Percentiles rank a stretch among this genome's conserved stretches.
phyloP scores from a whole-genome alignment of 1,140 invertebrate species.

The Rhagoletis zephyria region DNA sequence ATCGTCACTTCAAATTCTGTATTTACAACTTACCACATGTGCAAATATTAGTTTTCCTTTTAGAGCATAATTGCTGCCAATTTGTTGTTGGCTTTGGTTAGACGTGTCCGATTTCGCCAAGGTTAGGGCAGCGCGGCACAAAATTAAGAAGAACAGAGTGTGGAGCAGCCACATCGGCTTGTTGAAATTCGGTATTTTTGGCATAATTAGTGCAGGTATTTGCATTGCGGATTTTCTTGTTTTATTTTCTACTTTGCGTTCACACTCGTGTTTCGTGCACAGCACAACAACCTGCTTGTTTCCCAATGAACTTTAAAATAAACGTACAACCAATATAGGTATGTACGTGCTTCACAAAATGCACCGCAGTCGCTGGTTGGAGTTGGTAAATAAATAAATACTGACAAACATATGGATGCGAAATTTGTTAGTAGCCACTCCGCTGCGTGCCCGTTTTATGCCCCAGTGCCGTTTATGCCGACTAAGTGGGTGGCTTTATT shows the following conservation, averaged over 20 bases:
- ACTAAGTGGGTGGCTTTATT: not conserved
- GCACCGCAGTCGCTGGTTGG: not conserved
- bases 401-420: not conserved
- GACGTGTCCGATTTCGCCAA: not conserved
- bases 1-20: too few species aligned
- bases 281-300: not conserved
- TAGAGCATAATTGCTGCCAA: constrained; percentile 38
- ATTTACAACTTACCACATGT: constrained; percentile 61
- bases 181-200: not conserved
- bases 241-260: not conserved
- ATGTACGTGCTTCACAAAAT: not conserved
- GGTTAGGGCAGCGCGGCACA: not conserved
- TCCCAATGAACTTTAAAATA: not conserved
- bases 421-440: not conserved
- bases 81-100: not conserved
- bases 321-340: not conserved
- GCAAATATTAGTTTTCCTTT: constrained; percentile 68
- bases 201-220: not conserved
- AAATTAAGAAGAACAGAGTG: not conserved
- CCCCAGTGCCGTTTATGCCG: not conserved
- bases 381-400: constrained; percentile 16
- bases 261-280: not conserved
- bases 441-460: not conserved
- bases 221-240: constrained; percentile 3
- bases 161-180: not conserved